Conservation (phyloP, 2,797 vertebrate genomes). For the Naso thynnoides region DNA sequence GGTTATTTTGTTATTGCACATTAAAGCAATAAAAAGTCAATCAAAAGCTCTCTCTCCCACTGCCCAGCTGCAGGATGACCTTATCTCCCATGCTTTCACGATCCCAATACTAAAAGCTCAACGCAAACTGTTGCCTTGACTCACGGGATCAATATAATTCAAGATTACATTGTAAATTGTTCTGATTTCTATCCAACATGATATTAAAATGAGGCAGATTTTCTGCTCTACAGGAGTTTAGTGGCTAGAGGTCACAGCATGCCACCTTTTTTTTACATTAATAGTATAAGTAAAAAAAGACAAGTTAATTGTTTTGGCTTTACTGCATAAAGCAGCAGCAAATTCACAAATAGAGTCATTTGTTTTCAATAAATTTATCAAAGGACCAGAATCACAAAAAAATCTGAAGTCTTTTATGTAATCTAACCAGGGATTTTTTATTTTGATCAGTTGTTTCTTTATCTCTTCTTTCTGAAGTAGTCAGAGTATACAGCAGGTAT, state of each 20-base stretch:
- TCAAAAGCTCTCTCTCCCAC: not conserved
- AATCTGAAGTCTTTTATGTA: not conserved
- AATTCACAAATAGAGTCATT: not conserved
- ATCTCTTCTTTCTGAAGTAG: no score
- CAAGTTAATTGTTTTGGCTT: not conserved
- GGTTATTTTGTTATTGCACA: not conserved
- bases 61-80: not conserved
- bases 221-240: no score
- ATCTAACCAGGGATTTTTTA: not conserved
- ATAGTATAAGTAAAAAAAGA: not conserved
- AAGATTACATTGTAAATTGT: not conserved
- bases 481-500: not conserved
- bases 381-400: not conserved
- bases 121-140: not conserved
- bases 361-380: not conserved
- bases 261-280: not conserved
- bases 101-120: not conserved
- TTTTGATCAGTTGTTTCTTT: not conserved
- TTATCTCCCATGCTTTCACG: not conserved
- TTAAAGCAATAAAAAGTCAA: constrained; percentile 1
- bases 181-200: not conserved
- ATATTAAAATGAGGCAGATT: not conserved
- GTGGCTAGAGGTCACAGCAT: not conserved
- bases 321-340: not conserved
- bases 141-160: not conserved